phyloP scores from a whole-genome alignment of 2,888 invertebrate species.

The Gastracanthus pulcherrimus region DNA sequence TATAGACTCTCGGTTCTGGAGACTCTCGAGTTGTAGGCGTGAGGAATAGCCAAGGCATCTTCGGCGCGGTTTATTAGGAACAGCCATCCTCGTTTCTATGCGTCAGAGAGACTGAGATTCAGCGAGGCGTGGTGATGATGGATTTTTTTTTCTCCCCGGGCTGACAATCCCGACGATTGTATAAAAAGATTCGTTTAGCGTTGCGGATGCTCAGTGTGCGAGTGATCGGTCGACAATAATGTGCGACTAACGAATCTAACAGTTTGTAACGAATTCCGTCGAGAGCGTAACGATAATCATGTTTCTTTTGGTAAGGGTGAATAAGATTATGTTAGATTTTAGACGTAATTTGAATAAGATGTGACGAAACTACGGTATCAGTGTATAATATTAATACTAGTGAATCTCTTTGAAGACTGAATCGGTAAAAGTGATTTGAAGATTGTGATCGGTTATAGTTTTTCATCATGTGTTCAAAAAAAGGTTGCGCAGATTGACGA shows the following conservation, averaged over 20 bases:
- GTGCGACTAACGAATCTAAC: constrained; percentile 47
- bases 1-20: too few relatives aligned
- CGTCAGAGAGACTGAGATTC: constrained; percentile 46
- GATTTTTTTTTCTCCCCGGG: constrained; percentile 15
- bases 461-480: too few relatives aligned
- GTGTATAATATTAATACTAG: too few relatives aligned
- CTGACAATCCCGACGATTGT: constrained; percentile 36
- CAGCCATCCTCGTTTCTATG: constrained; percentile 48
- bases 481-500: too few relatives aligned
- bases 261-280: constrained; percentile 34
- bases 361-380: too few relatives aligned
- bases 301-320: constrained; percentile 56
- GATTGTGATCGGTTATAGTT: too few relatives aligned
- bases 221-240: constrained; percentile 47
- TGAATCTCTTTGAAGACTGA: too few relatives aligned
- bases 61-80: constrained; percentile 42
- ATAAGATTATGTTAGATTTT: not conserved
- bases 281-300: constrained; percentile 14
- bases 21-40: constrained; percentile 27
- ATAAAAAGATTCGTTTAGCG: constrained; percentile 51
- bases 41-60: constrained; percentile 19
- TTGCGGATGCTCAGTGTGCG: constrained; percentile 41
- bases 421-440: too few relatives aligned
- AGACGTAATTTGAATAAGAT: not conserved
- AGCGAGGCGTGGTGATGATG: constrained; percentile 53